Base-by-base conservation (phyloP, 2,888 invertebrate species). In the Cephus runcator region DNA sequence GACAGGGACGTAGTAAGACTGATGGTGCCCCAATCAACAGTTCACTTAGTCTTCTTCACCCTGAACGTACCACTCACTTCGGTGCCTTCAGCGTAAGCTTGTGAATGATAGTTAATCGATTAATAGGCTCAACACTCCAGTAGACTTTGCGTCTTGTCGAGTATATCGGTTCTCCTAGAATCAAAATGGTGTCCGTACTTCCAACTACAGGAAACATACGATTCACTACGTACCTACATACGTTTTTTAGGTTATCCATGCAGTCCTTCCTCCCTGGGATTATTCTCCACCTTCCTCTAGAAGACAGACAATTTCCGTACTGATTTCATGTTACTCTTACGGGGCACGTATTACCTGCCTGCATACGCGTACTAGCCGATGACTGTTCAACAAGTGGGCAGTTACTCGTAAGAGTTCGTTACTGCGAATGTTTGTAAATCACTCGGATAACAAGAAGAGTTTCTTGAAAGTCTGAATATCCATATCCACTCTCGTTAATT, bases 371-470 rank as follows among this genome's bases (percentile, higher is more conserved):
- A 56, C 56, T 56, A 56, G 23, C 69, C 75, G 34, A 76, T 73
- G 74, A 69, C 69, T 75, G 75, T 75, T 76, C 77, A 79, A 78
- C 79, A 75, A 76, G 80, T 34, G 75, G 75, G 69, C 40, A 74
- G 75, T 36, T 35, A 56, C 23, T 56, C 56, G 56, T 56, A 56
- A 56, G 56, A 56, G 56, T 56, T 56, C 56, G 56, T 56, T 56
- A 56, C 56, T 56, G 56, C 56, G 56, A 56, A 56, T 56, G 9
- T 56, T 56, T 56, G 9, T 56, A 56, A 56, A 56, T 56, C 23
- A 23, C 56, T 56, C 23, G 56, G 23, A 56, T 56, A 56, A 56
- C 9, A 56, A 56, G 9, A 56, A 56, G 56, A 56, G 23, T 56
- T 56, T 56, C 56, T 56, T 56, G 9, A 56, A 56, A 56, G 9